These are phyloP conservation scores for Heterodera filipjevi DNA, from an alignment of 2,888 invertebrate species.

Conservation along the genomic window DNA sequence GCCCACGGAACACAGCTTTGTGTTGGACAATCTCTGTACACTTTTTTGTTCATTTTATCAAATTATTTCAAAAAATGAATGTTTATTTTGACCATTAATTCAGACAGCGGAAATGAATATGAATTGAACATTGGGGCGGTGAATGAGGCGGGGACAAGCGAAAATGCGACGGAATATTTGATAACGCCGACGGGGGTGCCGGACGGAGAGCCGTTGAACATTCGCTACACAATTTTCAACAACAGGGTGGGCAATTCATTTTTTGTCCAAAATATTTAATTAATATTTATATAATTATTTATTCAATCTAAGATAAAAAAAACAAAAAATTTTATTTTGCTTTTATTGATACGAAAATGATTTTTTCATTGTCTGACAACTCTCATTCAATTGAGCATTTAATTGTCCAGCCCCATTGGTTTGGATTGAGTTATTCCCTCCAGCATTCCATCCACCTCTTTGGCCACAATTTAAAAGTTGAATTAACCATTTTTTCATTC, in stretches of 20 bases:
- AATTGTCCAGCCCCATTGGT: no score
- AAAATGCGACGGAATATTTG: constrained; percentile 87
- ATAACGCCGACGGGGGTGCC: constrained; percentile 84
- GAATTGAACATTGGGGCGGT: constrained; percentile 94
- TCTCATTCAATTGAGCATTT: no score
- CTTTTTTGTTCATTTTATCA: no score
- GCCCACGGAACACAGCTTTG: constrained; percentile 36
- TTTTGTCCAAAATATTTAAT: neutral
- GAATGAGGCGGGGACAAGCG: constrained; percentile 91
- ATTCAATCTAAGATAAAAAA: no score
- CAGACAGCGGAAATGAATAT: constrained; percentile 71
- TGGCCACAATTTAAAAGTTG: no score
- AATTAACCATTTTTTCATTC: no score
- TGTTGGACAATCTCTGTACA: constrained; percentile 45
- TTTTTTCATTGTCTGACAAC: no score
- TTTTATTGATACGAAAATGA: no score
- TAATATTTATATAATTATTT: neutral
- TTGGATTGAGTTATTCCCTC: no score
- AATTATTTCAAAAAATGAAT: constrained; percentile 11
- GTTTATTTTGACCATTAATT: constrained; percentile 19
- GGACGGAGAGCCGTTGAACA: constrained; percentile 58
- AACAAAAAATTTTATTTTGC: no score
- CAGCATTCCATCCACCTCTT: no score
- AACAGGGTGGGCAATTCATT: constrained; percentile 1
- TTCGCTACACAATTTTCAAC: constrained; percentile 59